Evolutionary conservation across 92 coral and sea anemone species (phyloP), one percentile per base, ranked within the genome.

Genomic region (Phymanthus crucifer): DNA sequence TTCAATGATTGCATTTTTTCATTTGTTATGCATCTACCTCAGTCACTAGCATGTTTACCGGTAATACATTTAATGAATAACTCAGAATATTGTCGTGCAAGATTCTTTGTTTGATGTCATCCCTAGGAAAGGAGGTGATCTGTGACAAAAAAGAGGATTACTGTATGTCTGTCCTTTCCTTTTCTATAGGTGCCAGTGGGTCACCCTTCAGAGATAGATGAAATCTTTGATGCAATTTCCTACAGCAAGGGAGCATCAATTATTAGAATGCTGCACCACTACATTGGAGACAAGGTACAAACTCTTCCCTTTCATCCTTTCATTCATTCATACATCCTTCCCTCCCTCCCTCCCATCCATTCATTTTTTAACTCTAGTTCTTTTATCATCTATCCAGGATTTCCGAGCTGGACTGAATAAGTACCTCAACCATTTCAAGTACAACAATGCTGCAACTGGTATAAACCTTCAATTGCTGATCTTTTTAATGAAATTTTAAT

Each of bases 221-320:
- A 95, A 77, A 95, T 95, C 32, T 95, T 95, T 78, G 99, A 95
- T 83, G 91, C 97, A 13, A 95, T 95, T 71, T 95, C 99, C 11
- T 95, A 95, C 91, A 93, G 98, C 80, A 95, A 95, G 34, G 99
- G 99, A 71, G 97, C 99, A 6, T 93, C 98, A 29, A 94, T 95
- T 68, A 95, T 95, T 66, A 83, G 99, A 75, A 95, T 95, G 99
- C 75, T 95, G 43, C 98, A 95, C 34, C 94, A 93, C 17, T 95
- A 93, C 75, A 87, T 95, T 14, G 99, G 99, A 26, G 96, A 95
- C 74, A 88, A 95, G 94, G 98, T 93, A 75, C 16, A 43, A 43
- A 3, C 10, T 0, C 13, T 43, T 0, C 9, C 45, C 45, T 12
- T 50, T 2, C 57, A 45, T 45, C 1, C 50, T 9, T 45, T 1